Evolutionary conservation across 2,113 vertebrate genomes (phyloP).

Genomic region (Mesoclemmys tuberculata): DNA sequence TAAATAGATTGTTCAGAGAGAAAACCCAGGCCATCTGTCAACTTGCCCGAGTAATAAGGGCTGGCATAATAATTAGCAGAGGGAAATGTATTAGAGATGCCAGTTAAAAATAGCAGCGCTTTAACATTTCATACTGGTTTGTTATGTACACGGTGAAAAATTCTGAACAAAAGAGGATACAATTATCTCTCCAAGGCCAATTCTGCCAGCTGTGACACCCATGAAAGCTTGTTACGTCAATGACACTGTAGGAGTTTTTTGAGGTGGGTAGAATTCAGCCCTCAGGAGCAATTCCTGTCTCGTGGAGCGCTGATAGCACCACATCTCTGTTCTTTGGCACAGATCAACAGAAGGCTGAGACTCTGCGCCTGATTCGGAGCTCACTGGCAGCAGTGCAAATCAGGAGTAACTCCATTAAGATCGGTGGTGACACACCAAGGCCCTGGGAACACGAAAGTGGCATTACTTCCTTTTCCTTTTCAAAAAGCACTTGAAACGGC

Average conservation of each 20-base stretch:
- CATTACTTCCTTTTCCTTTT: not conserved
- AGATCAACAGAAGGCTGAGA: not conserved
- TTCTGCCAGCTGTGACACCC: fast-evolving
- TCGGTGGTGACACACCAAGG: not conserved
- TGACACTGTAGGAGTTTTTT: not conserved
- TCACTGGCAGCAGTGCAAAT: not conserved
- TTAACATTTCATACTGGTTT: not conserved
- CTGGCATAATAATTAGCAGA: conserved; percentile 38
- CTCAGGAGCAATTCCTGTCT: not conserved
- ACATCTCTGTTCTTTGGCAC: not conserved
- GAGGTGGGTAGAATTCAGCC: not conserved
- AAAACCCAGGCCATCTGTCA: conserved; percentile 52
- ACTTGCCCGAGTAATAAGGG: conserved; percentile 1
- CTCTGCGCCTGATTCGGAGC: not conserved
- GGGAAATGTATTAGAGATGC: conserved; percentile 17
- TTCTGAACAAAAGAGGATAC: not conserved
- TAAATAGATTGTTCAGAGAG: conserved; percentile 63
- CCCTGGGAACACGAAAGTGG: not conserved
- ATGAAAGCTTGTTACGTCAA: not conserved
- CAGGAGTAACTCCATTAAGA: not conserved
- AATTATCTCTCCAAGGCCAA: fast-evolving
- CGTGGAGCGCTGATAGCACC: fast-evolving
- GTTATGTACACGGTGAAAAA: not conserved
- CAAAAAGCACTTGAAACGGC: not conserved
- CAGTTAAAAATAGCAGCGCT: not conserved